phyloP scores from a whole-genome alignment of 2,888 invertebrate species.

The Erpobdella octoculata region DNA sequence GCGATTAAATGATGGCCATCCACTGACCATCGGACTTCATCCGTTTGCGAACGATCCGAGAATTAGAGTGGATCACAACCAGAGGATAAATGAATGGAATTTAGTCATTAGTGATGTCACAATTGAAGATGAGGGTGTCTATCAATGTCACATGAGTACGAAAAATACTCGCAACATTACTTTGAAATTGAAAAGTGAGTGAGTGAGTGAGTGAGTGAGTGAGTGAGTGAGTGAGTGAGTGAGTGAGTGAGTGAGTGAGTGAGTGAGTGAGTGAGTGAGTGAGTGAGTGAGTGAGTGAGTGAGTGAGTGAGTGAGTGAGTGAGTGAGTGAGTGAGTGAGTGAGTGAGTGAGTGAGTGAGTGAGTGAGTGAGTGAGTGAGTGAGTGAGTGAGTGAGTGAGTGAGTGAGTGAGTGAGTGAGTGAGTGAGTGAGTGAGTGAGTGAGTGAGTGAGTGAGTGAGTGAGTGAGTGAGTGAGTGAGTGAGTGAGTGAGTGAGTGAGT shows the following conservation, averaged over 20 bases:
- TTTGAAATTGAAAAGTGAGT: neutral
- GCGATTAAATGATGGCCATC: constrained; percentile 24
- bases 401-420: no score
- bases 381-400: no score
- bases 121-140: constrained; percentile 30
- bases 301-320: neutral
- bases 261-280: neutral
- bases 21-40: constrained; percentile 32
- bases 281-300: neutral
- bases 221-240: neutral
- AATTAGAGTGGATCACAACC: constrained; percentile 32
- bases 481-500: no score
- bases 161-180: constrained; percentile 16
- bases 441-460: no score
- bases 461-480: no score
- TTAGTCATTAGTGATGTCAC: constrained; percentile 31
- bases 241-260: constrained; percentile 1
- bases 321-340: neutral
- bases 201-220: no score
- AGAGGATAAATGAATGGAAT: constrained; percentile 32
- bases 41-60: constrained; percentile 19
- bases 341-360: no score
- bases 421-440: no score
- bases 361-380: no score
- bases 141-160: constrained; percentile 30